phyloP scores from a whole-genome alignment of 2,888 invertebrate species.

The Drosophila kambysellisi region DNA sequence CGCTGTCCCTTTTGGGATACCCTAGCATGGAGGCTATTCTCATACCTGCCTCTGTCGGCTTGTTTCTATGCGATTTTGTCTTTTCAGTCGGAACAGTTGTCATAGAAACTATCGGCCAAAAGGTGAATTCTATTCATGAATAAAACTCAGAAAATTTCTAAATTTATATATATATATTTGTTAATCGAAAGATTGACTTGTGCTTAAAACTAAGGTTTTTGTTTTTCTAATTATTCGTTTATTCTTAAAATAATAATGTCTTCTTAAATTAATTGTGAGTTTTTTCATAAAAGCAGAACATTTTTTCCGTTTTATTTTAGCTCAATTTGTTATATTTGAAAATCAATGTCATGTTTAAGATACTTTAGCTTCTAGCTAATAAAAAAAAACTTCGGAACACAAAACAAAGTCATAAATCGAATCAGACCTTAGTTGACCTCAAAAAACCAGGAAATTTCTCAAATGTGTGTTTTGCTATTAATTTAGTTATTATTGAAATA shows the following conservation, averaged over 20 bases:
- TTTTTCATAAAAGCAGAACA: background rate
- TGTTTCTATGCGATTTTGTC: background rate
- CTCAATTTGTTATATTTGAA: background rate
- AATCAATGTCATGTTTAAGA: background rate
- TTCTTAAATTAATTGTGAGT: background rate
- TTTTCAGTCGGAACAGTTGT: background rate
- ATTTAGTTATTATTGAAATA: too few relatives aligned
- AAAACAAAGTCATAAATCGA: background rate
- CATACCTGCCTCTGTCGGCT: background rate
- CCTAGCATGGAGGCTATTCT: background rate
- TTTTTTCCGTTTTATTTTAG: background rate
- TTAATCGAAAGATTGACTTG: too few relatives aligned
- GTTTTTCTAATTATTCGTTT: too few relatives aligned
- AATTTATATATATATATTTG: background rate
- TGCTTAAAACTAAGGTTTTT: background rate
- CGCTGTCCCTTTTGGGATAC: conserved; percentile 45
- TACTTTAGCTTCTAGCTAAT: too few relatives aligned
- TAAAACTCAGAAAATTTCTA: too few relatives aligned
- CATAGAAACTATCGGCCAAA: too few relatives aligned
- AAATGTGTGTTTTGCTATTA: too few relatives aligned
- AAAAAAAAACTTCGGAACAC: background rate
- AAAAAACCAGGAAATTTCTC: background rate
- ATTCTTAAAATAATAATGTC: too few relatives aligned
- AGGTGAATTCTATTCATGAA: background rate
- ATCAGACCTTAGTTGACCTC: background rate